Evolutionary conservation across 2,888 invertebrate genomes (phyloP), one percentile per base, ranked within the genome.

Genomic region (Sesamia inferens): DNA sequence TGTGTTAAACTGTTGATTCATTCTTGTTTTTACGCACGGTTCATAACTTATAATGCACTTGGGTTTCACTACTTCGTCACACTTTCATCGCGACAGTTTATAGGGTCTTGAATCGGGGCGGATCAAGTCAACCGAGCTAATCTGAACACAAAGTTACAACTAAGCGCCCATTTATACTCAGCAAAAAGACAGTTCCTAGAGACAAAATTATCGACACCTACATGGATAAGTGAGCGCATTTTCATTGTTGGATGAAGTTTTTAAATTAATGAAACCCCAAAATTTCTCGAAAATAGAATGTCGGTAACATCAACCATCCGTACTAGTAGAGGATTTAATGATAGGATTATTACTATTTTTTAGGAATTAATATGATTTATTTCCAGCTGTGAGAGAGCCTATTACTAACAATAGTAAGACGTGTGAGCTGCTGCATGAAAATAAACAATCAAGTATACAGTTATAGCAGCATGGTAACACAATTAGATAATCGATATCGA

Each of bases 41-140:
- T 86, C 74, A 87, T 85, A 81, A 68, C 54, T 55, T 68, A 48
- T 77, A 84, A 82, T 85, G 31, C 76, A 88, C 87, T 88, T 69
- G 75, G 68, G 88, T 93, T 93, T 92, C 92, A 92, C 92, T 75
- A 90, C 89, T 91, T 90, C 82, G 91, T 92, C 90, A 92, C 94
- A 94, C 93, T 94, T 94, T 93, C 92, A 88, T 90, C 75, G 82
- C 71, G 59, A 76, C 73, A 82, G 79, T 82, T 78, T 31, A 54
- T 48, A 74, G 72, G 75, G 75, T 68, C 51, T 71, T 74, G 70
- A 82, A 70, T 80, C 73, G 78, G 77, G 74, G 69, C 77, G 66
- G 76, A 83, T 71, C 19, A 82, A 81, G 76, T 83, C 78, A 82
- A 66, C 69, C 79, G 82, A 81, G 82, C 81, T 78, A 80, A 83